Conservation (phyloP, 2,113 vertebrate species). For the Neomonachus schauinslandi region DNA sequence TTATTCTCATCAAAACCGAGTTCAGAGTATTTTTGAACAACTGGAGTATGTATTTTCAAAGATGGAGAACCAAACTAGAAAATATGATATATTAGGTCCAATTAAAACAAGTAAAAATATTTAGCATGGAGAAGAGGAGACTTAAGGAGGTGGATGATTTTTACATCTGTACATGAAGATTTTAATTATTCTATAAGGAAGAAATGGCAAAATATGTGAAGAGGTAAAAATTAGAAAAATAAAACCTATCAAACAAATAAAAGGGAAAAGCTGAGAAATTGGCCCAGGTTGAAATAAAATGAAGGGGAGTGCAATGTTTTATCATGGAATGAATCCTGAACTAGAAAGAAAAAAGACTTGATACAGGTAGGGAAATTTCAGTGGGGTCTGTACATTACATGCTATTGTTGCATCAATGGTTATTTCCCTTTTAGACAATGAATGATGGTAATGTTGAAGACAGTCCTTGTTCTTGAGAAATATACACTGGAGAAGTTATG, state of each 20-base stretch:
- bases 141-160: not conserved
- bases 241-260: not conserved
- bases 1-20: not conserved
- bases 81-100: not conserved
- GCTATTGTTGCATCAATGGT: not conserved
- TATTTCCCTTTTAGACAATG: not conserved
- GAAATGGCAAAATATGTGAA: not conserved
- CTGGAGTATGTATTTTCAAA: conserved; percentile 2
- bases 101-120: not conserved
- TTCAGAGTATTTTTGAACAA: not conserved
- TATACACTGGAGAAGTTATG: not conserved
- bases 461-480: not conserved
- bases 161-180: not conserved
- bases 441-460: not conserved
- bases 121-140: not conserved
- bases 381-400: not conserved
- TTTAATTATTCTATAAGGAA: not conserved
- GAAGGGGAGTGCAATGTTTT: not conserved
- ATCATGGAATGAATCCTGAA: not conserved
- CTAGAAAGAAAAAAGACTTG: not conserved
- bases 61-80: not conserved
- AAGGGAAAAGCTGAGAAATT: not conserved
- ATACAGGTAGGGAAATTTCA: not conserved
- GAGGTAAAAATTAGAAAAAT: not conserved
- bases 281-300: not conserved